Evolutionary conservation across 2,113 vertebrate species (phyloP).

Genomic region (Gadus chalcogrammus): DNA sequence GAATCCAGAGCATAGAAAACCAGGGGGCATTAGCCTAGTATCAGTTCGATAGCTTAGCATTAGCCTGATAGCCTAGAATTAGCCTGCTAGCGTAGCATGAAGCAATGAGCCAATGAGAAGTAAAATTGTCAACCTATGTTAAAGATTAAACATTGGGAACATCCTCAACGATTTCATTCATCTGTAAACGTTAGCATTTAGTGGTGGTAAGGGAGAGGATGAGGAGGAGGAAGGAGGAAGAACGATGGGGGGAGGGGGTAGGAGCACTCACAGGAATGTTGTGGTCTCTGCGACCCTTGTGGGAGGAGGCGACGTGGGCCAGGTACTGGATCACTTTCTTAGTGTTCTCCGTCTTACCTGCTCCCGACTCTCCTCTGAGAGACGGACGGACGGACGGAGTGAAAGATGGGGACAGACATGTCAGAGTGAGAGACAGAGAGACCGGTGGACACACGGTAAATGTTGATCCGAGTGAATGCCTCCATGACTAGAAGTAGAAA

Average conservation of each 20-base stretch:
- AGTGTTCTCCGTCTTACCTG: constrained; percentile 95
- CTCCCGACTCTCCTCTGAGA: constrained; percentile 90
- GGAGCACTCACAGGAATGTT: constrained; percentile 76
- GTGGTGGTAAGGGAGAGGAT: neutral
- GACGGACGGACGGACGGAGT: constrained; percentile 9
- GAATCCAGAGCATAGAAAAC: constrained; percentile 46
- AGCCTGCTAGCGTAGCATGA: constrained; percentile 1
- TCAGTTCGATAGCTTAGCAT: constrained; percentile 1
- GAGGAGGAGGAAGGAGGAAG: neutral
- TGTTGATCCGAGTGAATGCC: neutral
- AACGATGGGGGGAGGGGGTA: constrained; percentile 24
- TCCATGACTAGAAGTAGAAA: no score
- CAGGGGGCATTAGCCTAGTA: constrained; percentile 6
- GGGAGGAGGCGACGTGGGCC: constrained; percentile 91
- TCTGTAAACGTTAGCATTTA: neutral
- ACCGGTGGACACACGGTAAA: neutral
- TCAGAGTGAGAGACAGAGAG: neutral
- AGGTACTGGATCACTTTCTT: constrained; percentile 98
- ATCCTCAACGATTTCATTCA: no score
- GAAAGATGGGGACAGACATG: neutral
- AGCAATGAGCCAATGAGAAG: neutral
- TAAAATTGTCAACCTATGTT: neutral
- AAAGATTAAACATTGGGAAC: no score
- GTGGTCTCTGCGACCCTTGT: constrained; percentile 93
- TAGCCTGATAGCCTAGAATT: neutral